Evolutionary conservation across 2,888 invertebrate genomes (phyloP).

Genomic region (Schizaphis graminum): DNA sequence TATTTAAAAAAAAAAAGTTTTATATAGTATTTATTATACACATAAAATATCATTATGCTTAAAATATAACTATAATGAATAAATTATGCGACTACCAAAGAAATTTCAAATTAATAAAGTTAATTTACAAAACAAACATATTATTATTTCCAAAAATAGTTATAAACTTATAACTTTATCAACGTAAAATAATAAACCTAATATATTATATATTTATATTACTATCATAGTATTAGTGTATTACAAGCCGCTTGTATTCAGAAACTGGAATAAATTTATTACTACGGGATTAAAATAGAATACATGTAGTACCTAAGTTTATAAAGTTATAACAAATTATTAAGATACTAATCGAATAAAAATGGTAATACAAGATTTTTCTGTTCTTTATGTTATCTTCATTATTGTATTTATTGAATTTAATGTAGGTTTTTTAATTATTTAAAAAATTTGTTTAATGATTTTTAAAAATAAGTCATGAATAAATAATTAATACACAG

Average conservation of each 20-base stretch:
- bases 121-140: not conserved
- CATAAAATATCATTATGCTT: not conserved
- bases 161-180: not conserved
- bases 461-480: not conserved
- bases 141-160: not conserved
- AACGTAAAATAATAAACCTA: not conserved
- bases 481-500: not conserved
- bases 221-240: not conserved
- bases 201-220: not conserved
- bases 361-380: not conserved
- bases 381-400: not conserved
- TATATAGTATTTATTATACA: no score
- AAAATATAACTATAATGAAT: not conserved
- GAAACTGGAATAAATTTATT: not conserved
- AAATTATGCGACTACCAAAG: not conserved
- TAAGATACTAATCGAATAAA: not conserved
- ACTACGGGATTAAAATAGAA: not conserved
- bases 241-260: not conserved
- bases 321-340: not conserved
- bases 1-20: no score
- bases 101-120: not conserved
- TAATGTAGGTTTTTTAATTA: not conserved
- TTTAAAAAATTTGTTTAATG: not conserved
- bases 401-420: not conserved
- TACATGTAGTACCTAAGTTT: not conserved